Base-by-base conservation (phyloP, 1,140 invertebrate species). In the Littorina saxatilis region DNA sequence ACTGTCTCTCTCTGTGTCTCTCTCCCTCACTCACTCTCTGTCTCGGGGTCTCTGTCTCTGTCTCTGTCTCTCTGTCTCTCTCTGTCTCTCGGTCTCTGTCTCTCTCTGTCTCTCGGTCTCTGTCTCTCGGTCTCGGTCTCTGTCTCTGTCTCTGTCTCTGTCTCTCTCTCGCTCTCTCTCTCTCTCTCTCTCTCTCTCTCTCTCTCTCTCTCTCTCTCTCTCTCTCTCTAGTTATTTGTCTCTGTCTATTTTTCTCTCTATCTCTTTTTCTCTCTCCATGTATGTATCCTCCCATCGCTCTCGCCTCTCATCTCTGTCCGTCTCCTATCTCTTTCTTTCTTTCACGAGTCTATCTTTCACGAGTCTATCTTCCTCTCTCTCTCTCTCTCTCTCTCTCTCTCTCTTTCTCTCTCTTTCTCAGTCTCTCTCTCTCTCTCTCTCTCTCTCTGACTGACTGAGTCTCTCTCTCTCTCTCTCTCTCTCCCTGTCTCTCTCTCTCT, bases 311-410 rank as follows among this genome's bases (percentile, higher is more conserved):
- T 47, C 43, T 47, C 43, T 47, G 7, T 47, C 43, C 43, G 7
- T 47, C 43, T 47, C 43, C 43, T 47, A 5, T 47, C 43, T 47
- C 43, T 47, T 17, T 17, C 43, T 47, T 47, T 47, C 17, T 47
- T 17, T 5, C 43, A 9, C 43, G 43, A 17, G 17, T 47, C 5
- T 47, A 47, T 47, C 55, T 58, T 58, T 13, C 15, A 58, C n/a
- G 55, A 11, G 5, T 11, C 23, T 4, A 58, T 5, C n/a, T 58
- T 23, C 4, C 15, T 58, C 55, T 58, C 55, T 58, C 55, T 58
- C 43, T 47, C 43, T 47, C 43, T 58, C 55, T 58, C 55, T 58
- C 55, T 58, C 55, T 58, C 55, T 58, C 55, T 58, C 55, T 58
- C n/a, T 58, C 55, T 58, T 23, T 58, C 55, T 58, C 55, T 58